Conservation (phyloP, 2,113 vertebrate genomes). For the Rissa tridactyla region DNA sequence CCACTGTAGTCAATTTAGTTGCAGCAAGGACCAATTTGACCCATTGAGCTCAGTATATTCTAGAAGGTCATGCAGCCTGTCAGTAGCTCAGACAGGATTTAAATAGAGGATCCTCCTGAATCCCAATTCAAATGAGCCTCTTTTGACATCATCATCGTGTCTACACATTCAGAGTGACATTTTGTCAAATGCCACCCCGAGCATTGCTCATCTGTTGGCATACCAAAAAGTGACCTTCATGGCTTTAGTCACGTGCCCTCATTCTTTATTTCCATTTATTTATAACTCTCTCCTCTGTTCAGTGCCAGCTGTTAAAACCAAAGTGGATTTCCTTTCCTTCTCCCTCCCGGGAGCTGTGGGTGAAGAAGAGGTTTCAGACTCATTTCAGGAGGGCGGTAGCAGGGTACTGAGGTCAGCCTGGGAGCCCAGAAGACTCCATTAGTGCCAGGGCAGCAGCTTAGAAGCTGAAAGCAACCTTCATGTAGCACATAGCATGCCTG, state of each 20-base stretch:
- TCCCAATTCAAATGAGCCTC: background rate
- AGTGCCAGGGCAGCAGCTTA: background rate
- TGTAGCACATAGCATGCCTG: background rate
- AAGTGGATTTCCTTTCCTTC: background rate
- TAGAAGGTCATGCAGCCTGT: slow-evolving; percentile 23
- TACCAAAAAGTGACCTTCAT: background rate
- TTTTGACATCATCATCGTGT: slow-evolving; percentile 28
- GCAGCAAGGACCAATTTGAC: background rate
- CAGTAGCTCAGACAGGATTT: slow-evolving; percentile 27
- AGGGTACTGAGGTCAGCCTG: background rate
- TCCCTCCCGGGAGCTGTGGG: background rate
- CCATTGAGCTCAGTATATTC: background rate
- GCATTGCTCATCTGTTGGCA: background rate
- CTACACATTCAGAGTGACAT: slow-evolving; percentile 18
- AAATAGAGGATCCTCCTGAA: slow-evolving; percentile 28
- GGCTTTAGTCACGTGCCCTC: background rate
- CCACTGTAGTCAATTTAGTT: slow-evolving; percentile 14
- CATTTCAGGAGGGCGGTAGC: background rate
- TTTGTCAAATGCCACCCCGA: slow-evolving; percentile 16
- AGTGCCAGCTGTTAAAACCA: background rate
- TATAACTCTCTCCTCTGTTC: background rate
- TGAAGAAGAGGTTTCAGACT: background rate
- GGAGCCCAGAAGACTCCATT: background rate
- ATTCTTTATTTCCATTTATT: slow-evolving; percentile 19
- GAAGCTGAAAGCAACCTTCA: background rate